Base-by-base conservation (phyloP, 1,140 invertebrate species). In the Bursaphelenchus mucronatus region DNA sequence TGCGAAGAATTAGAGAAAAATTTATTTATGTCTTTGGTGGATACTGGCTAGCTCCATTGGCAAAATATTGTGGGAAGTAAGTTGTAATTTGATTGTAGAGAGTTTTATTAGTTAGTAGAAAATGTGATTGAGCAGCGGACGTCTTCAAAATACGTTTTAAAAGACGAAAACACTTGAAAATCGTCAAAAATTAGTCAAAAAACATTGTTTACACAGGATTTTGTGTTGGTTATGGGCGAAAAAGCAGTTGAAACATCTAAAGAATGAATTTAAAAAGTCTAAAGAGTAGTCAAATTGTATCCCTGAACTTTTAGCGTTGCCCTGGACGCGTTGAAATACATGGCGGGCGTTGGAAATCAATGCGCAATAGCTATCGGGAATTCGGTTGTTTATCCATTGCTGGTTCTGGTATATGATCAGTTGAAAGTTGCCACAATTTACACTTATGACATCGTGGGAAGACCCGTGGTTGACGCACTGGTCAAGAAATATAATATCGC, bases 1-100 rank as follows among this genome's bases (percentile, higher is more conserved):
- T 59, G 44, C 19, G 41, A 43, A 39, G 41, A 30, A 44, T 59
- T 8, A 39, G 57, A 13, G 57, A 59, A 15, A n/a, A 59, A 3
- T 50, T 59, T 50, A 44, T 59, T 3, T 59, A 59, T 7, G 57
- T 59, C 2, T 59, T 59, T 50, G 57, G 57, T 46, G 57, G 57
- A 13, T 59, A 59, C 9, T 59, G 57, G 57, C 45, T 59, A 5
- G 13, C 13, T 59, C 57, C 57, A 3, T 43, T 59, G 13, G 45
- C 45, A 44, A 30, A 59, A 39, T 39, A 43, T 13, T n/a, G 40
- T n/a, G 57, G 13, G 3, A 30, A 43, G 57, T 59, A 59, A 8
- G 57, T 43, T 50, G 11, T 1, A 30, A 30, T 30, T 30, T 30
- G 30, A 30, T 30, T 30, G 30, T 30, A 30, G 30, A 30, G 30